Conservation (phyloP, 1,140 invertebrate genomes). For the Harlomillsia oculata region DNA sequence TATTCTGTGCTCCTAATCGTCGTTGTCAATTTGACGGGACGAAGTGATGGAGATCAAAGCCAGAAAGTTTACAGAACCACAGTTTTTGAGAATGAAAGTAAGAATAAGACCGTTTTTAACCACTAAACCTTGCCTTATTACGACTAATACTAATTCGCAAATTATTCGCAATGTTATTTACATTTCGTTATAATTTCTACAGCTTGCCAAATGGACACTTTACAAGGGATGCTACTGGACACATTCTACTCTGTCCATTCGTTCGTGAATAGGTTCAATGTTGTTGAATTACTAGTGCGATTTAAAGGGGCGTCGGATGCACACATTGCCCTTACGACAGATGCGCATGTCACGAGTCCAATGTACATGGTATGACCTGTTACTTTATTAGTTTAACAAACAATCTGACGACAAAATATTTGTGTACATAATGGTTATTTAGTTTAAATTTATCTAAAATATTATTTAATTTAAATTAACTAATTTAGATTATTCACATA, state of each 20-base stretch:
- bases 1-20: too few relatives aligned
- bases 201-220: neutral
- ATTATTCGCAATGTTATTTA: too few relatives aligned
- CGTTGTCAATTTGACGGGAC: too few relatives aligned
- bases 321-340: conserved; percentile 9
- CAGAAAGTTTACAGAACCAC: too few relatives aligned
- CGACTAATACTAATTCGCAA: too few relatives aligned
- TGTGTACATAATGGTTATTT: neutral
- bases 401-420: neutral
- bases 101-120: too few relatives aligned
- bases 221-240: neutral
- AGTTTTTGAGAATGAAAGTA: too few relatives aligned
- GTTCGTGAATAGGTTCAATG: conserved; percentile 2
- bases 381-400: neutral
- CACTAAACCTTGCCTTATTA: too few relatives aligned
- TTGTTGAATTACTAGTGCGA: conserved; percentile 15
- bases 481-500: neutral
- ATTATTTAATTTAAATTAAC: neutral
- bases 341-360: conserved; percentile 8
- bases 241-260: conserved; percentile 11
- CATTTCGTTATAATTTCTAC: too few relatives aligned
- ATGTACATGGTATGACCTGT: conserved; percentile 14
- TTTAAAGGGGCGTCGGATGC: conserved; percentile 24
- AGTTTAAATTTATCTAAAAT: neutral
- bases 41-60: too few relatives aligned